Evolutionary conservation across 2,888 invertebrate species (phyloP).

Genomic region (Gymnosoma rotundatum): DNA sequence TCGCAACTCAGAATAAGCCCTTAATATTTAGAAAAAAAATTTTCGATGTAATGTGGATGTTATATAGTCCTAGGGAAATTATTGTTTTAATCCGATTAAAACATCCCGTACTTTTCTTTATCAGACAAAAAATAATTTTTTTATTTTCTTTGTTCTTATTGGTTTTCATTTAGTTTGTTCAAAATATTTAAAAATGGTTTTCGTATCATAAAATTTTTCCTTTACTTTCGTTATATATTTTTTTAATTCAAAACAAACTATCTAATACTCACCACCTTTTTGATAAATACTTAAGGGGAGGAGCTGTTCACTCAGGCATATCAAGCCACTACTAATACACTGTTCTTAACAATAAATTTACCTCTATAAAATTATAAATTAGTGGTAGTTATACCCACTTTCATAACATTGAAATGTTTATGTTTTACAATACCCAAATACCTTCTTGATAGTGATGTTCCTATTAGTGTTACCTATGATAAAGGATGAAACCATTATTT

Average conservation of each 20-base stretch:
- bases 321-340: background rate
- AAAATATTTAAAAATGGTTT: background rate
- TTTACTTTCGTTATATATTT: background rate
- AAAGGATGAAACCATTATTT: constrained; percentile 24
- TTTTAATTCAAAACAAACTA: background rate
- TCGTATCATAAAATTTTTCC: background rate
- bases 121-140: no score
- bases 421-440: no score
- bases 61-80: no score
- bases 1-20: no score
- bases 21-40: no score
- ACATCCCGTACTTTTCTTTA: no score
- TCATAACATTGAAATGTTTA: constrained; percentile 42
- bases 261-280: background rate
- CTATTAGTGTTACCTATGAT: background rate
- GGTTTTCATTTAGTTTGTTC: no score
- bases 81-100: no score
- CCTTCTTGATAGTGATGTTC: background rate
- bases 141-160: no score
- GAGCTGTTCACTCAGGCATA: constrained; percentile 53
- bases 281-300: constrained; percentile 32
- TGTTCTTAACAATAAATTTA: background rate
- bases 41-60: no score
- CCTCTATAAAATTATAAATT: background rate
- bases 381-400: constrained; percentile 39